Evolutionary conservation across 2,113 vertebrate species (phyloP).

Genomic region (Epinephelus cyanopodus): DNA sequence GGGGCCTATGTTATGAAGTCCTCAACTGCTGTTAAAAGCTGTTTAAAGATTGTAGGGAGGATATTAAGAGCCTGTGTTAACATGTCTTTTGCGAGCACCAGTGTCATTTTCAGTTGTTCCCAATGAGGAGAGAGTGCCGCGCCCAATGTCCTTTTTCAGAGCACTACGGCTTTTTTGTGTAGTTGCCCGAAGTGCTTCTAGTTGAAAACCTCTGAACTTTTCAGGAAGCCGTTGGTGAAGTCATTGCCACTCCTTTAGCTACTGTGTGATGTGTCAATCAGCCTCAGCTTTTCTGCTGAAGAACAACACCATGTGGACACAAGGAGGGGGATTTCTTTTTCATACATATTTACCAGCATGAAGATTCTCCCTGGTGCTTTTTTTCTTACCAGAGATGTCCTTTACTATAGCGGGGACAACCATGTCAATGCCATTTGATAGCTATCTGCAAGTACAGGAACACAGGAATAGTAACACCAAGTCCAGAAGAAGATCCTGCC

Average conservation of each 20-base stretch:
- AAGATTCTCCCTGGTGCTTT: neutral
- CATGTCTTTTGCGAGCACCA: no score
- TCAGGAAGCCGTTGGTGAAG: no score
- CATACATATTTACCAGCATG: neutral
- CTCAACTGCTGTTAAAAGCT: neutral
- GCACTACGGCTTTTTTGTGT: no score
- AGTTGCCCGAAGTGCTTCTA: no score
- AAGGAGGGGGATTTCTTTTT: neutral
- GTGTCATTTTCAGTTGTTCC: no score
- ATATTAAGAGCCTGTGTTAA: neutral
- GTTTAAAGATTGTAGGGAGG: neutral
- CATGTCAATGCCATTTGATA: neutral
- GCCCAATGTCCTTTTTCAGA: no score
- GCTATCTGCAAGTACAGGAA: neutral
- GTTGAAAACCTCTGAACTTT: no score
- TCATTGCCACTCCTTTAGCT: no score
- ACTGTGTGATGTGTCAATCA: no score
- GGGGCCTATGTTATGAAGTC: neutral
- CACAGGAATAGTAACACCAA: neutral
- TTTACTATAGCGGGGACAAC: neutral
- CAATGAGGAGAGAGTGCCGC: no score
- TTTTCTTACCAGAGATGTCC: no score
- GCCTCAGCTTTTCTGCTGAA: no score
- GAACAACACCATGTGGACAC: neutral
- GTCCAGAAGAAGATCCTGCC: neutral